phyloP scores from a whole-genome alignment of 2,113 vertebrate species.

The Epinephelus moara region DNA sequence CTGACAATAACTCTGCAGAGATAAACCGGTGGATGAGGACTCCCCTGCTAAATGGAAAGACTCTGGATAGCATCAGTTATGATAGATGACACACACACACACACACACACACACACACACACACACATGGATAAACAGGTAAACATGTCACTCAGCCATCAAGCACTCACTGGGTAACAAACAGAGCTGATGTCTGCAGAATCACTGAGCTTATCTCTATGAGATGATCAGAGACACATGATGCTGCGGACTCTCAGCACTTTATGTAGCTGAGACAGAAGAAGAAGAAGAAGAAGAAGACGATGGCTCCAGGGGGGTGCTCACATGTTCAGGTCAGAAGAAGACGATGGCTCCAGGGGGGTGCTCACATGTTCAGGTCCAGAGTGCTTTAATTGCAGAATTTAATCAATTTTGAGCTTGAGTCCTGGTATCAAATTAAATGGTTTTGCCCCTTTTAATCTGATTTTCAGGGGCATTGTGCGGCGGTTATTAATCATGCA shows the following conservation, averaged over 20 bases:
- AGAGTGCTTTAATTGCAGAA: neutral
- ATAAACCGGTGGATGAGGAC: neutral
- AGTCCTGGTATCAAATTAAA: neutral
- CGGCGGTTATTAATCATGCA: constrained; percentile 7
- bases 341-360: neutral
- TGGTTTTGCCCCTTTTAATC: neutral
- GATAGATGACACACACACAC: neutral
- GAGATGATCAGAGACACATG: constrained; percentile 4
- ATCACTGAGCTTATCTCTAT: neutral
- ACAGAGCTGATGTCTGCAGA: neutral
- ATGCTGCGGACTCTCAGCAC: neutral
- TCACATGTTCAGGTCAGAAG: neutral
- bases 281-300: neutral
- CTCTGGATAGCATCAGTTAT: neutral
- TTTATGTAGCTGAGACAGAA: neutral
- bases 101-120: constrained; percentile 8
- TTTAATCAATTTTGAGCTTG: neutral
- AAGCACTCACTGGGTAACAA: neutral
- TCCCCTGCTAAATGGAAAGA: neutral
- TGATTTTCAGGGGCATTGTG: neutral
- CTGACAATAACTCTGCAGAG: neutral
- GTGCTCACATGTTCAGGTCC: neutral
- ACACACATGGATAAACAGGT: neutral
- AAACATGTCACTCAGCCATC: neutral
- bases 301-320: neutral